Evolutionary conservation across 2,888 invertebrate species (phyloP), one percentile per base, ranked within the genome.

Genomic region (Volucella inflata): DNA sequence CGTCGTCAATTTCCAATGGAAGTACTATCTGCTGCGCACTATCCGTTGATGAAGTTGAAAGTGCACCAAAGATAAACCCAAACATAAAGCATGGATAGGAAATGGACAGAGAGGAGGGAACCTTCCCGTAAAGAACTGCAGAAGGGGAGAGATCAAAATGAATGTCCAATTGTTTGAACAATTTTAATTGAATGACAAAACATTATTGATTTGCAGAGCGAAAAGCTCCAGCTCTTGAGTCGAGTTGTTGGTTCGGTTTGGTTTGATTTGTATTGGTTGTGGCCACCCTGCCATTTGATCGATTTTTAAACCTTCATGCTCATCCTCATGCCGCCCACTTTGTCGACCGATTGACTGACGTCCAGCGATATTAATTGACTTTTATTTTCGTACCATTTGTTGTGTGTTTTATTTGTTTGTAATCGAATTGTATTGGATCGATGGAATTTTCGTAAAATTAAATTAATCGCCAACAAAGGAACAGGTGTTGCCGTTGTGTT

Each of bases 141-240:
- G 48, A 38, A 36, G 12, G 36, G 16, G 17, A 21, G 48, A 65
- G 38, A n/a, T 40, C 59, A 40, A 78, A 79, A 59, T 71, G 75
- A 71, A 80, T 79, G 75, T 76, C 80, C 80, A 80, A 79, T 72
- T 84, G 84, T 84, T 84, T 80, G 80, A 84, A 80, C 84, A 84
- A 80, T 80, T 80, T 84, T 84, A 84, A 84, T 84, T 80, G 84
- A 84, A 84, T 80, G 84, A 80, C 75, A 84, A 80, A 76, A 62
- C 70, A 60, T 60, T 80, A 84, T 84, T 80, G 84, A 84, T 84
- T 84, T 64, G 70, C 51, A 38, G 6, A 30, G 30, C 30, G 30
- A 30, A 48, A 21, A 14, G 30, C 44, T 44, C 10, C 53, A 55
- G 55, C 53, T 44, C 17, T 46, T 30, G 50, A 36, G 8, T 10